phyloP scores from a whole-genome alignment of 1,140 invertebrate genomes.

The Drosophila funebris region DNA sequence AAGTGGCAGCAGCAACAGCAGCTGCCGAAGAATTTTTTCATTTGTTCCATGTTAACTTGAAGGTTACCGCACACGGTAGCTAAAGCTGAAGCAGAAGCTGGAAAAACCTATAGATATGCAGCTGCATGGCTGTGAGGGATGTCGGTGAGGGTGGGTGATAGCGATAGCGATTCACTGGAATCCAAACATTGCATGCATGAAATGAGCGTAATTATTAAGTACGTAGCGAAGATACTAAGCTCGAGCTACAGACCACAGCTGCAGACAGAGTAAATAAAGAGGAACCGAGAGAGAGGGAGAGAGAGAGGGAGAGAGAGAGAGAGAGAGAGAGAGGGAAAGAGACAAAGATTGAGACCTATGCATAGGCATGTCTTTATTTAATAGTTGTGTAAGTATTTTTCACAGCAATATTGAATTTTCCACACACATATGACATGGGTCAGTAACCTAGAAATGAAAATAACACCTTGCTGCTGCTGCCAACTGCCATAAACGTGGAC shows the following conservation, averaged over 20 bases:
- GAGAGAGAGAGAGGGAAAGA: conserved; percentile 5
- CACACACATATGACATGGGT: conserved; percentile 81
- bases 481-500: conserved; percentile 78
- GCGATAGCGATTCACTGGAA: conserved; percentile 67
- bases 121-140: conserved; percentile 7
- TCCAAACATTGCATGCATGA: conserved; percentile 80
- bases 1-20: conserved; percentile 51
- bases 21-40: conserved; percentile 76
- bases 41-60: conserved; percentile 74
- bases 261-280: background rate
- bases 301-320: background rate
- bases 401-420: conserved; percentile 82
- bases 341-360: background rate
- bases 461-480: conserved; percentile 74
- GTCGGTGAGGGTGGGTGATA: conserved; percentile 42
- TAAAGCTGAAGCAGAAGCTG: conserved; percentile 9
- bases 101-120: conserved; percentile 19
- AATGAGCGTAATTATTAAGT: conserved; percentile 82
- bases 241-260: conserved; percentile 43
- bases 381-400: conserved; percentile 81
- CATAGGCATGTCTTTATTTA: conserved; percentile 71
- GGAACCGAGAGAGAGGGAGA: background rate
- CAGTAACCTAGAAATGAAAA: conserved; percentile 82
- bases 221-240: conserved; percentile 54
- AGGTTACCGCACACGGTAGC: conserved; percentile 55